phyloP scores from a whole-genome alignment of 2,888 invertebrate species.

The Endotricha flammealis region DNA sequence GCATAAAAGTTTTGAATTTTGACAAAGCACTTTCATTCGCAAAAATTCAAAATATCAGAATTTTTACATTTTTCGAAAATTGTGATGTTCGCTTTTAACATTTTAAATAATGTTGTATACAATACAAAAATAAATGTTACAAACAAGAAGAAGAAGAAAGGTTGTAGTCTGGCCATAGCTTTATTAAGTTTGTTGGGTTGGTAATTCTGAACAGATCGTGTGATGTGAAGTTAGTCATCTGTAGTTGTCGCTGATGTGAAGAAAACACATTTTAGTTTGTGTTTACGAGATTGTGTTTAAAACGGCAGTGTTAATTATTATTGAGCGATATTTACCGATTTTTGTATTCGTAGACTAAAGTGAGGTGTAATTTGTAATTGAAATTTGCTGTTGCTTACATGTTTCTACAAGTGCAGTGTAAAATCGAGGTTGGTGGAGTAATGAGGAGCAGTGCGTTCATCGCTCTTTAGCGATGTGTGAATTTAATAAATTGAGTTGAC shows the following conservation, averaged over 20 bases:
- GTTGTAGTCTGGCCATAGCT: too few relatives aligned
- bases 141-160: too few relatives aligned
- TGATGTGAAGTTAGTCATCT: slow-evolving; percentile 1
- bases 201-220: too few relatives aligned
- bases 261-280: slow-evolving; percentile 56
- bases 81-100: too few relatives aligned
- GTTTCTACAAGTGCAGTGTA: slow-evolving; percentile 63
- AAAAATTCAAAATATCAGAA: too few relatives aligned
- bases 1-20: too few relatives aligned
- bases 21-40: too few relatives aligned
- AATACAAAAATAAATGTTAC: too few relatives aligned
- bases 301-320: slow-evolving; percentile 27
- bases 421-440: slow-evolving; percentile 54
- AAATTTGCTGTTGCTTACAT: slow-evolving; percentile 37
- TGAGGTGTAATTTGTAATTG: slow-evolving; percentile 22
- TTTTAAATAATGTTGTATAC: too few relatives aligned
- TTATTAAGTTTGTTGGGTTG: too few relatives aligned
- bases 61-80: too few relatives aligned
- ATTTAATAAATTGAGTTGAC: slow-evolving; percentile 64
- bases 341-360: slow-evolving; percentile 25
- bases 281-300: slow-evolving; percentile 46
- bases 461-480: slow-evolving; percentile 75
- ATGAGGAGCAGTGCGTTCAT: slow-evolving; percentile 65
- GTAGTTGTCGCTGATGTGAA: slow-evolving; percentile 6
- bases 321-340: slow-evolving; percentile 21